phyloP scores from a whole-genome alignment of 1,140 invertebrate genomes.

The Episyrphus balteatus region DNA sequence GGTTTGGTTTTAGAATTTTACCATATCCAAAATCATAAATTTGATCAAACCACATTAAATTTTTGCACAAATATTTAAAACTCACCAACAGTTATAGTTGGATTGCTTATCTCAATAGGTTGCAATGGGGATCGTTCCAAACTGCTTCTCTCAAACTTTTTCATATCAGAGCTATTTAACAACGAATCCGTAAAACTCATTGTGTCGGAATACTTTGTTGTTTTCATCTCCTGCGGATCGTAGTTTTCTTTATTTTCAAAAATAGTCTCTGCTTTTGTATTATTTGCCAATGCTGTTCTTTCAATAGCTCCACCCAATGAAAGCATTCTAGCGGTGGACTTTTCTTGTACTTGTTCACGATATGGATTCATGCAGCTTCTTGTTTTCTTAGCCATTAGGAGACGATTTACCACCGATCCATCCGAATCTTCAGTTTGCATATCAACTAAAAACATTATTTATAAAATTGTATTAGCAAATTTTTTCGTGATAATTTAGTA shows the following conservation, averaged over 20 bases:
- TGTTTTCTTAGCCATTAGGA: background rate
- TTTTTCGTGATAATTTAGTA: background rate
- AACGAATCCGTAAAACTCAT: conserved; percentile 31
- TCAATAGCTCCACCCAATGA: background rate
- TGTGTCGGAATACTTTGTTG: conserved; percentile 14
- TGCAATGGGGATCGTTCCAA: conserved; percentile 20
- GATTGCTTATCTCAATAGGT: conserved; percentile 13
- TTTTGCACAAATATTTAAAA: too few species aligned
- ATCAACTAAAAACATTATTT: background rate
- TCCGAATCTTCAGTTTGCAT: background rate
- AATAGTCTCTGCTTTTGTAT: background rate
- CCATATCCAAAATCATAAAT: too few species aligned
- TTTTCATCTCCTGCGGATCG: conserved; percentile 5
- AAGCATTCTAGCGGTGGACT: background rate
- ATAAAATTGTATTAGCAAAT: background rate
- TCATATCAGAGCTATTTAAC: conserved; percentile 22
- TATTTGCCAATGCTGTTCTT: background rate
- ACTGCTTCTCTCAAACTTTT: conserved; percentile 17
- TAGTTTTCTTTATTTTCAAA: conserved; percentile 13
- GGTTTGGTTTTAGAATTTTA: too few species aligned
- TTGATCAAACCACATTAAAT: too few species aligned
- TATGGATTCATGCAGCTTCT: background rate
- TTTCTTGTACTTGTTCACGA: background rate
- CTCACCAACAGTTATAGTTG: conserved; percentile 1
- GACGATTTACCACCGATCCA: background rate